Conservation (phyloP, 2,888 invertebrate genomes). For the Agonopterix subpropinquella region DNA sequence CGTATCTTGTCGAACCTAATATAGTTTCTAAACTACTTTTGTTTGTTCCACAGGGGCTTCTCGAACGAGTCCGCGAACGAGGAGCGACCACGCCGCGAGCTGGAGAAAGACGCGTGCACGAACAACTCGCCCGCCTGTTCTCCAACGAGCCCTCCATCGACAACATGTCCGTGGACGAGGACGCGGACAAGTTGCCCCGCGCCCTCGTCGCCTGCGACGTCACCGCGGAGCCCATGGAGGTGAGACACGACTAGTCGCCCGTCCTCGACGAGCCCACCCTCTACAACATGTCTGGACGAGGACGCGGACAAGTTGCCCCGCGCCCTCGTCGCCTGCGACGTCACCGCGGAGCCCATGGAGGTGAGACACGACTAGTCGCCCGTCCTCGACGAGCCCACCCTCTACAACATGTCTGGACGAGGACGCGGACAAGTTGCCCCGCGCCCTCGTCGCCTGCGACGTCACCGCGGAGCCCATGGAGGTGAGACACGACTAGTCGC, state of each 20-base stretch:
- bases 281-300: slow-evolving; percentile 18
- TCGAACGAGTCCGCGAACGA: slow-evolving; percentile 85
- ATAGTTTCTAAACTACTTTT: not conserved
- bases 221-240: slow-evolving; percentile 53
- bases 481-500: slow-evolving; percentile 18
- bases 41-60: slow-evolving; percentile 72
- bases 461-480: slow-evolving; percentile 52
- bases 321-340: slow-evolving; percentile 27
- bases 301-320: slow-evolving; percentile 8
- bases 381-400: slow-evolving; percentile 41
- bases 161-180: slow-evolving; percentile 13
- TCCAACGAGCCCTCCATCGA: slow-evolving; percentile 30
- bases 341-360: slow-evolving; percentile 52
- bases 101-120: slow-evolving; percentile 82
- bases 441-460: slow-evolving; percentile 24
- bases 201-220: slow-evolving; percentile 30
- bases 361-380: slow-evolving; percentile 27
- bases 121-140: slow-evolving; percentile 77
- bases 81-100: slow-evolving; percentile 77
- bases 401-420: no score
- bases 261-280: slow-evolving; percentile 38
- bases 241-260: slow-evolving; percentile 28
- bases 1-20: not conserved
- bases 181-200: slow-evolving; percentile 8
- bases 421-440: no score